Conservation (phyloP, 2,797 vertebrate genomes). For the Oophaga sylvatica region DNA sequence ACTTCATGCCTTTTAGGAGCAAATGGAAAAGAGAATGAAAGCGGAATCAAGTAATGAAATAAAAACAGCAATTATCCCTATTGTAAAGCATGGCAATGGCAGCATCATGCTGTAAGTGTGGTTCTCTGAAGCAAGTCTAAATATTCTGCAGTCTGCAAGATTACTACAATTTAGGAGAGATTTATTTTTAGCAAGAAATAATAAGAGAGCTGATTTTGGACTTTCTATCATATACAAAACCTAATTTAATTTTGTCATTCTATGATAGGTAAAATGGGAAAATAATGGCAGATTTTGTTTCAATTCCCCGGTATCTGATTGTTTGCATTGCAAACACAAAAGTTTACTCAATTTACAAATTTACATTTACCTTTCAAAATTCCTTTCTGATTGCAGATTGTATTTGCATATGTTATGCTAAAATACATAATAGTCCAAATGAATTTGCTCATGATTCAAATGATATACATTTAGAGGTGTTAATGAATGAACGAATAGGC, state of each 20-base stretch:
- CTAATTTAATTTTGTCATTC: neutral
- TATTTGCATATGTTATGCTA: conserved; percentile 51
- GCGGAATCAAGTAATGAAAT: too few relatives aligned
- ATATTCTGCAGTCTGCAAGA: too few relatives aligned
- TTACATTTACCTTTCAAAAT: conserved; percentile 51
- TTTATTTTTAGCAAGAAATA: neutral
- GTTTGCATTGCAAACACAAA: conserved; percentile 37
- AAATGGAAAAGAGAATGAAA: too few relatives aligned
- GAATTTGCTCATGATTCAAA: conserved; percentile 45
- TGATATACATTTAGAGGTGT: conserved; percentile 34
- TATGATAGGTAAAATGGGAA: neutral
- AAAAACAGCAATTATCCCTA: too few relatives aligned
- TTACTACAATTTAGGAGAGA: too few relatives aligned
- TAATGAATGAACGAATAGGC: conserved; percentile 17
- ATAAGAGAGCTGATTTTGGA: neutral
- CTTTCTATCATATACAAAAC: neutral
- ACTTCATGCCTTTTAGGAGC: too few relatives aligned
- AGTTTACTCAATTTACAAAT: conserved; percentile 49
- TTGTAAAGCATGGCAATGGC: too few relatives aligned
- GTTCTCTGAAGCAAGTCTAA: too few relatives aligned
- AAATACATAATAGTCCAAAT: conserved; percentile 45
- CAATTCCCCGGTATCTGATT: conserved; percentile 39
- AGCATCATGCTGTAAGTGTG: too few relatives aligned
- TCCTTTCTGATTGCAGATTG: conserved; percentile 52
- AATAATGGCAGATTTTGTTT: conserved; percentile 15